Conservation (phyloP, 2,888 invertebrate genomes). For the Microplitis deprimator region DNA sequence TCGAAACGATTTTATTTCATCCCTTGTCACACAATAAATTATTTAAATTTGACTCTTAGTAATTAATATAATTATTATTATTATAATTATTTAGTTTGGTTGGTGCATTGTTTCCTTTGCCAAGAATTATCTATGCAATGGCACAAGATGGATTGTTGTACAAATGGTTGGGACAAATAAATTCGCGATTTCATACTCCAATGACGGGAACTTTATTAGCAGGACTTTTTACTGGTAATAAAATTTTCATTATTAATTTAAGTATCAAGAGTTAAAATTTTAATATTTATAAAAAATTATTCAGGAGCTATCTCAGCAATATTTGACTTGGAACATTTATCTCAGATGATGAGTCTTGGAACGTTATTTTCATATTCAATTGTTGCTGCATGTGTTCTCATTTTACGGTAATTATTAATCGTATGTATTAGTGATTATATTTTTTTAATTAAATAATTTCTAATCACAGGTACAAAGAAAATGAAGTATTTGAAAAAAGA, state of each 20-base stretch:
- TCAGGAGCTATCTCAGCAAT: conserved; percentile 84
- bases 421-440: not conserved
- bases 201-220: conserved; percentile 23
- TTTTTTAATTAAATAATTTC: conserved; percentile 17
- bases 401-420: conserved; percentile 77
- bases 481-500: conserved; percentile 67
- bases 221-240: conserved; percentile 28
- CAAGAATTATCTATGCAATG: conserved; percentile 90
- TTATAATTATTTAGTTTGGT: conserved; percentile 76
- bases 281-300: not conserved
- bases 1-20: no score
- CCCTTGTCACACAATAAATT: no score
- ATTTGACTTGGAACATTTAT: conserved; percentile 86
- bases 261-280: not conserved
- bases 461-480: conserved; percentile 68
- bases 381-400: conserved; percentile 88
- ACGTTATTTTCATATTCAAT: conserved; percentile 90
- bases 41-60: not conserved
- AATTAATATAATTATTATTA: not conserved
- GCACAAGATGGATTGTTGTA: conserved; percentile 87
- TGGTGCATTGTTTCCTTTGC: conserved; percentile 86
- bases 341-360: conserved; percentile 93
- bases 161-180: conserved; percentile 80
- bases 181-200: conserved; percentile 81
- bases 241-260: not conserved